Percentiles rank a stretch among this genome's conserved stretches.
These are phyloP conservation scores for Pangasius mekongensis DNA, from an alignment of 2,797 vertebrate genomes.

Conservation along the genomic window DNA sequence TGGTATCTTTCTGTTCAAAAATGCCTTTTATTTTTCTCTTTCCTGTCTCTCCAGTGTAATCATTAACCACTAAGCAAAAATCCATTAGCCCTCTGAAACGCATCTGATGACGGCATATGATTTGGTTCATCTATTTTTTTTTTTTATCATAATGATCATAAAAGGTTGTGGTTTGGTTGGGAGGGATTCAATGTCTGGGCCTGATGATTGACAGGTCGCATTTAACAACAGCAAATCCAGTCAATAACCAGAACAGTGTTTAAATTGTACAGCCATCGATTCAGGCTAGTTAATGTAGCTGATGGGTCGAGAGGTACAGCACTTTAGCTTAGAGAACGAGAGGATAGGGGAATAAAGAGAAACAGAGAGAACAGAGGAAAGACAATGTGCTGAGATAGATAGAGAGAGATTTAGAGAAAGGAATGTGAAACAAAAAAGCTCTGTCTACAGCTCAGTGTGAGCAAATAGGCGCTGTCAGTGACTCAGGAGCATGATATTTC, in stretches of 20 bases:
- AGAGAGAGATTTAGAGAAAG: conserved; percentile 30
- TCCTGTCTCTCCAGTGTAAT: conserved; percentile 16
- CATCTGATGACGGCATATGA: conserved; percentile 20
- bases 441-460: neutral
- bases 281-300: conserved; percentile 80
- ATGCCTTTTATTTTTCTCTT: conserved; percentile 21
- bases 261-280: conserved; percentile 92
- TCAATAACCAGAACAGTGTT: conserved; percentile 90
- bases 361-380: conserved; percentile 17
- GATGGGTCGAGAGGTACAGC: conserved; percentile 72
- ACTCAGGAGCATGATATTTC: conserved; percentile 22
- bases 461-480: conserved; percentile 1
- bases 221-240: conserved; percentile 78
- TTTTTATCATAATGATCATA: conserved; percentile 41
- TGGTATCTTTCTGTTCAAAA: conserved; percentile 2
- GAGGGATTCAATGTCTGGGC: conserved; percentile 58
- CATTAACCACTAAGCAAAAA: conserved; percentile 39
- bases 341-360: conserved; percentile 56
- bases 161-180: neutral
- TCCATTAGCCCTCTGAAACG: conserved; percentile 31
- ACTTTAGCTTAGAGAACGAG: conserved; percentile 50
- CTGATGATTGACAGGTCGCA: conserved; percentile 84
- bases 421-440: conserved; percentile 22
- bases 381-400: conserved; percentile 2
- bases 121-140: conserved; percentile 41